Evolutionary conservation across 1,140 invertebrate species (phyloP), one percentile per base, ranked within the genome.

Genomic region (Anastrepha obliqua): DNA sequence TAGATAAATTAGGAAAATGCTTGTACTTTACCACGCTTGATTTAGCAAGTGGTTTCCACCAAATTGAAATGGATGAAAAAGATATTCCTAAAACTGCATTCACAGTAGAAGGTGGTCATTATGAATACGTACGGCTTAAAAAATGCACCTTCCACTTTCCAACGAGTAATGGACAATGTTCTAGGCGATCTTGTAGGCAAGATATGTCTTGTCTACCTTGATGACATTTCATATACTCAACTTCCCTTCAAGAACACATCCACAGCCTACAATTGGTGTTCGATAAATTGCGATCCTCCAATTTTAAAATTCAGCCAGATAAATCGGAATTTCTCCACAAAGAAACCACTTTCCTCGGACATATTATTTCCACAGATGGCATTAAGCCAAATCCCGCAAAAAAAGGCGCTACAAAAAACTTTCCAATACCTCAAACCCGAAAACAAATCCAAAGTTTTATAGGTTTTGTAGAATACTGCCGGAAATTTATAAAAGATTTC

Each of bases 41-140:
- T 81, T 44, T 81, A 17, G 74, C 74, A 6, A 81, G 94, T 95
- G 94, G 94, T 3, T 95, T 94, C 90, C 94, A 92, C 89, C 94
- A 95, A 89, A 90, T 95, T 39, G 70, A 87, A 4, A 87, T 95
- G 2, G 88, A 91, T 42, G 60, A 87, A 59, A 86, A 91, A 6
- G 90, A 92, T 87, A 89, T 47, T 13, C 7, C 15, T 11, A 86
- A 86, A 20, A 86, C 85, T 7, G 59, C 85, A 59, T 86, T 86
- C n/a, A 17, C 85, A 59, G 20, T 20, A n/a, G n/a, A 59, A n/a
- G n/a, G n/a, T n/a, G n/a, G n/a, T 4, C 85, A 86, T 59, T 86
- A 59, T 60, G 85, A 86, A 60, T 86, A 9, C 51, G 20, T 58
- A 7, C 51, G 74, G 74, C 7, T 81, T 81, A 4, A 81, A 81